Base-by-base conservation (phyloP, 2,113 vertebrate species). In the Crotalus helleri region DNA sequence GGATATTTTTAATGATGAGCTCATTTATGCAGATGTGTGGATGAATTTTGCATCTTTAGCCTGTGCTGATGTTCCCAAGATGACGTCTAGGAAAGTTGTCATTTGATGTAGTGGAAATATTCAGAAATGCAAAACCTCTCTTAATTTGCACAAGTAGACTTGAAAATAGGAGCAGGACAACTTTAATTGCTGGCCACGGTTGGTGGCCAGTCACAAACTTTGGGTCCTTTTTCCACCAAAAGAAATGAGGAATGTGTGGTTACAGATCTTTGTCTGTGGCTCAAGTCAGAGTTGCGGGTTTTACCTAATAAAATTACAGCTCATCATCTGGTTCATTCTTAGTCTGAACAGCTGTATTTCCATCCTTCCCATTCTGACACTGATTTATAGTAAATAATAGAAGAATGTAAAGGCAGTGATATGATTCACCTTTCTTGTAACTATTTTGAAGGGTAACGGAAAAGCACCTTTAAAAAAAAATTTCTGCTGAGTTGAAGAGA, bases 311-410 rank as follows among this genome's bases (percentile, higher is more conserved):
- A 23, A 53, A 87, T 24, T 23, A 11, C 57, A 12, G 5, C 5
- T 12, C 11, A 64, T 88, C 57, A 10, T 23, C 1, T 49, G 21
- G 64, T 19, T 11, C 19, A 46, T 26, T 74, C n/a, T 15, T 46
- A 1, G 24, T 91, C 3, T 59, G 57, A 51, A 17, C 46, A 6
- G 86, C 64, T 93, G 85, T 44, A 59, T 92, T 91, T 94, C 91
- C 87, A 90, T 69, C 24, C 0, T 94, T 92, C 91, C 85, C 53
- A 3, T 93, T 86, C 89, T 15, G 23, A 9, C 93, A 94, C 11
- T 96, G 97, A 97, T 98, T 98, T 97, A 97, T 97, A 97, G 97
- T 96, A 97, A 97, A 97, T 96, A 94, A 94, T 97, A 95, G 96
- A 95, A 95, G 94, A 92, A 95, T 5, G 92, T 95, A 95, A 95